A percentile compares a stretch with the other conserved stretches of the same genome.
These are phyloP conservation scores for Larimichthys polyactis DNA, from an alignment of 2,113 vertebrate genomes.

Conservation along the genomic window DNA sequence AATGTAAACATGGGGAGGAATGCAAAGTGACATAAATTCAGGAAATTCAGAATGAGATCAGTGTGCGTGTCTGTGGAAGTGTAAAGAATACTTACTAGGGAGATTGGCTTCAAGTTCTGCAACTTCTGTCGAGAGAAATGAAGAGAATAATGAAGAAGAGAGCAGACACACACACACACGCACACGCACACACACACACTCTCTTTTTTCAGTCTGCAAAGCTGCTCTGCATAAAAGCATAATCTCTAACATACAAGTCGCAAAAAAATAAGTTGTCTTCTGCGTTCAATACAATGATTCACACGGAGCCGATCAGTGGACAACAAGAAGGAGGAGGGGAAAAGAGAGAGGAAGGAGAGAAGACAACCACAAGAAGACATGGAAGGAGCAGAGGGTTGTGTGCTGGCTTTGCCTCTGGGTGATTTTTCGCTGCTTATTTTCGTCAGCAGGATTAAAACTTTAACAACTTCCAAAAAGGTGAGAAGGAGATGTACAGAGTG, in stretches of 20 bases:
- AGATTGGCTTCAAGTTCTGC: constrained; percentile 98
- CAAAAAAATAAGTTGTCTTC: not conserved
- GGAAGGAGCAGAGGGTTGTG: not conserved
- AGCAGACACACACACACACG: not conserved
- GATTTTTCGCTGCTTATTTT: constrained; percentile 18
- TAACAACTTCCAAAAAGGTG: not conserved
- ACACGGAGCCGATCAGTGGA: not conserved
- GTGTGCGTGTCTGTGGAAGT: not conserved
- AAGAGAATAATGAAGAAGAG: constrained; percentile 9
- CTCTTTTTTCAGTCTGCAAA: not conserved
- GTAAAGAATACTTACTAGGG: constrained; percentile 91
- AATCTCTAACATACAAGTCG: not conserved
- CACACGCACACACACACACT: not conserved
- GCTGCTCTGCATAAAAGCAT: not conserved
- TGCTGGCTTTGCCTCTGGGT: constrained; percentile 5
- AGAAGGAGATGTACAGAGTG: not conserved
- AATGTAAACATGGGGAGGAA: not conserved
- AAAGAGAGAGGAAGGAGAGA: not conserved
- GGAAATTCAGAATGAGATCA: not conserved
- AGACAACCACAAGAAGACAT: not conserved
- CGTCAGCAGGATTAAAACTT: not conserved
- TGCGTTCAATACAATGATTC: not conserved
- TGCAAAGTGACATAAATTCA: not conserved
- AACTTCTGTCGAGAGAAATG: constrained; percentile 90
- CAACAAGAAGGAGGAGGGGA: not conserved